Evolutionary conservation across 2,113 vertebrate species (phyloP).

Genomic region (zebrafish (Danio rerio)): DNA sequence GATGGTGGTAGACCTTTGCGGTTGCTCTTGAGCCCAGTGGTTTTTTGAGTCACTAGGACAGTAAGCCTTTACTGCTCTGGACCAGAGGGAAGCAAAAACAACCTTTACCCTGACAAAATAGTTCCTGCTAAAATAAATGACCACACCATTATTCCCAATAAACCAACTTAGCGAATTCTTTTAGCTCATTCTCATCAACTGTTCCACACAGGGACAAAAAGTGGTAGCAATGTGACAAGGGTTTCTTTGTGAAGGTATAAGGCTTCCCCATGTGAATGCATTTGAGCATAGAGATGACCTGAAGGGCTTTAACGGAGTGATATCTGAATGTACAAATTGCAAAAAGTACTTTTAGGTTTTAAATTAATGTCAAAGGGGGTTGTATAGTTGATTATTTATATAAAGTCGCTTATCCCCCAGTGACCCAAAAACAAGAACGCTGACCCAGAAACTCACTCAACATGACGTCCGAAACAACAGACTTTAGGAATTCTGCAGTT

Average conservation of each 20-base stretch:
- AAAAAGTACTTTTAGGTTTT: conserved; percentile 10
- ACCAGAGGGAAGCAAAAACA: conserved; percentile 29
- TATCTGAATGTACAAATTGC: conserved; percentile 28
- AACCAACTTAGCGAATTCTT: conserved; percentile 9
- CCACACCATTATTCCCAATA: conserved; percentile 14
- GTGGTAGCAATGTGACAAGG: conserved; percentile 9
- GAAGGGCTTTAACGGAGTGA: conserved; percentile 23
- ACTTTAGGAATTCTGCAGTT: conserved; percentile 6
- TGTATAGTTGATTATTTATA: conserved; percentile 43
- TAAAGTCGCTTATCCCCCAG: conserved; percentile 7
- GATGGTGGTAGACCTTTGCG: conserved; percentile 91
- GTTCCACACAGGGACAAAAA: neutral
- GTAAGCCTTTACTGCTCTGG: conserved; percentile 9
- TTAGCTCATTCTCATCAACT: conserved; percentile 12
- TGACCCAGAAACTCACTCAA: conserved; percentile 27
- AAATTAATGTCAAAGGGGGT: conserved; percentile 6
- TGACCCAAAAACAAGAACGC: conserved; percentile 27
- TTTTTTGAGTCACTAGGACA: neutral
- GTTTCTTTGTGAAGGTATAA: conserved; percentile 27
- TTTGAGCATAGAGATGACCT: conserved; percentile 10
- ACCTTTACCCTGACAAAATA: conserved; percentile 28
- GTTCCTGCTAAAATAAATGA: conserved; percentile 36
- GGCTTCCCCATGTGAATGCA: conserved; percentile 16
- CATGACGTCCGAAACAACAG: conserved; percentile 16
- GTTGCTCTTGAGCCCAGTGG: conserved; percentile 81